phyloP scores from a whole-genome alignment of 2,113 vertebrate genomes.

The Entomyzon cyanotis region DNA sequence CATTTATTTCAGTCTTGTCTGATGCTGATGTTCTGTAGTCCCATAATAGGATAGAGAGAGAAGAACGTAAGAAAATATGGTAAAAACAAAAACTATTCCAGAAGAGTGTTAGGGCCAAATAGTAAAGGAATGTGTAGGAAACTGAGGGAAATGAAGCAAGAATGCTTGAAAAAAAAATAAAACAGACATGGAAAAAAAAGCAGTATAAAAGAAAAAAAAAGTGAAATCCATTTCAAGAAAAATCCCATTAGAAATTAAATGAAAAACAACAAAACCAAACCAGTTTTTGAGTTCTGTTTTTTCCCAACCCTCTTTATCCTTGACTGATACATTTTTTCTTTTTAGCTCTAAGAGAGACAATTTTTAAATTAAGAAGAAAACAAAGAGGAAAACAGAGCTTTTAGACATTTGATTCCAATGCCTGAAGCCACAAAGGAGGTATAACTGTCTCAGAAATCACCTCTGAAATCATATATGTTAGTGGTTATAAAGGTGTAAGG shows the following conservation, averaged over 20 bases:
- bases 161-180: background rate
- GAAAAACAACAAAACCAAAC: background rate
- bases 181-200: background rate
- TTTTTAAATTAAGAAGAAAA: background rate
- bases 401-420: background rate
- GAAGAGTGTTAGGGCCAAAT: background rate
- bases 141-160: background rate
- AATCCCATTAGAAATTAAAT: background rate
- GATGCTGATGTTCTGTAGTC: background rate
- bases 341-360: background rate
- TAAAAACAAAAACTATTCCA: background rate
- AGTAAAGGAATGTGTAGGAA: background rate
- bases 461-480: background rate
- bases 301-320: background rate
- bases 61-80: background rate
- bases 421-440: background rate
- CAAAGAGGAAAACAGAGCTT: background rate
- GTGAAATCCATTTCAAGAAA: background rate
- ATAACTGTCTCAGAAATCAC: background rate
- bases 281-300: background rate
- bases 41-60: background rate
- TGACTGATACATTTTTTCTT: background rate
- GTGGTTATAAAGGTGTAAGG: background rate
- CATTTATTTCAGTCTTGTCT: background rate
- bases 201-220: background rate